phyloP scores from a whole-genome alignment of 1,140 invertebrate species.

The Wiebesia pumilae region DNA sequence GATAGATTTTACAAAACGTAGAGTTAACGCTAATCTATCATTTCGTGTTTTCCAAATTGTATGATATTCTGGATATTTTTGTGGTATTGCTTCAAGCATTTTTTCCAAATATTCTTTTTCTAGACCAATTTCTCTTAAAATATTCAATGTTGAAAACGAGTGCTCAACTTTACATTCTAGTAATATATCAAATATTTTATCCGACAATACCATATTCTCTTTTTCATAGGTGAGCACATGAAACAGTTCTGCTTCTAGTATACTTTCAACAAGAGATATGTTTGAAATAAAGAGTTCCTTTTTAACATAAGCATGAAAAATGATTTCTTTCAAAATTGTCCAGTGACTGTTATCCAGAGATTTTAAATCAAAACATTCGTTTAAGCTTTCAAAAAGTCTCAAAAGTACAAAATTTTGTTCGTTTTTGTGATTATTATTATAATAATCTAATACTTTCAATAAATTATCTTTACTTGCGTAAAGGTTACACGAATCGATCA shows the following conservation, averaged over 20 bases:
- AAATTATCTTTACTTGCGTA: slow-evolving; percentile 61
- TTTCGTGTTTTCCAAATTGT: not conserved
- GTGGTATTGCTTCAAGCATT: not conserved
- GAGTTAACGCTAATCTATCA: not conserved
- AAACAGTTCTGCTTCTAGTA: not conserved
- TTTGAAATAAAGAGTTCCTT: not conserved
- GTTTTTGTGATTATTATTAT: slow-evolving; percentile 60
- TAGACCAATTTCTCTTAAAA: not conserved
- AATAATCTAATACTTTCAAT: slow-evolving; percentile 56
- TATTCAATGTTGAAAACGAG: not conserved
- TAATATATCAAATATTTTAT: not conserved
- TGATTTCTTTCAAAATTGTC: not conserved
- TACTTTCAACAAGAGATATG: not conserved
- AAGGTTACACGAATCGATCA: slow-evolving; percentile 62
- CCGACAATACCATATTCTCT: not conserved
- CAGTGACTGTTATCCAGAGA: not conserved
- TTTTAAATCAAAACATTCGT: not conserved
- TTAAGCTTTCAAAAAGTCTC: not conserved
- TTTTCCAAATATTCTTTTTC: slow-evolving; percentile 14
- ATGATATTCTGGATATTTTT: slow-evolving; percentile 21
- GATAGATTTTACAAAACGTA: slow-evolving; percentile 19
- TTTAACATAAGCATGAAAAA: not conserved
- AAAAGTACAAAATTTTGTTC: slow-evolving; percentile 35
- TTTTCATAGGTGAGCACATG: not conserved
- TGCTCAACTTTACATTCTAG: slow-evolving; percentile 10